A percentile compares a stretch with the other conserved stretches of the same genome.
Conservation (phyloP, 2,113 vertebrate genomes). For the Ictalurus furcatus region DNA sequence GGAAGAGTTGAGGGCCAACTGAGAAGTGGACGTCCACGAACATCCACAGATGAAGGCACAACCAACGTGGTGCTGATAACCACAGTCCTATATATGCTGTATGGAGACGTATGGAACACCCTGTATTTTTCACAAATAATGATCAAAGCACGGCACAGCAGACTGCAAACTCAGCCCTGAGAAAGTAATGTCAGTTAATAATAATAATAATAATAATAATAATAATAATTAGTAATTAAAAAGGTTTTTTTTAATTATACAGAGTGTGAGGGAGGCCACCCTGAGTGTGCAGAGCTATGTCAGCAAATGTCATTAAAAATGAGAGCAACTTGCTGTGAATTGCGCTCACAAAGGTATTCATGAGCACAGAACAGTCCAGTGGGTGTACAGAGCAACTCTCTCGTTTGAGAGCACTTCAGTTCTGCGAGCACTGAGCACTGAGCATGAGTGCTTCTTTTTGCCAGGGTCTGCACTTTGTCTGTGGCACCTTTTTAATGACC, state of each 20-base stretch:
- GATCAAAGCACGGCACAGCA: background rate
- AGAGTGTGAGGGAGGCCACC: background rate
- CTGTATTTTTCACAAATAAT: background rate
- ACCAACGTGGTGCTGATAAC: too few relatives aligned
- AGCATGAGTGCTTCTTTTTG: background rate
- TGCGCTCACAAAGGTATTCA: background rate
- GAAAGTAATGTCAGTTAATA: background rate
- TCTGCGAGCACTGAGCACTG: background rate
- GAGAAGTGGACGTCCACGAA: too few relatives aligned
- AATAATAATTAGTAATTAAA: too few relatives aligned
- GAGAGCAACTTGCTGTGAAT: background rate
- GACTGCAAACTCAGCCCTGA: background rate
- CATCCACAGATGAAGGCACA: too few relatives aligned
- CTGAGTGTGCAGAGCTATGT: background rate
- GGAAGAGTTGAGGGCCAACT: too few relatives aligned
- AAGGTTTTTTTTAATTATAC: background rate
- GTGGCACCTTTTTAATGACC: background rate
- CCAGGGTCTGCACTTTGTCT: background rate
- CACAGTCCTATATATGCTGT: too few relatives aligned
- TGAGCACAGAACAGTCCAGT: background rate
- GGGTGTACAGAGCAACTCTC: background rate
- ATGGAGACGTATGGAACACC: too few relatives aligned
- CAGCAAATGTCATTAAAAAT: background rate
- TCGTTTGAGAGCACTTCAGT: background rate
- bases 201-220: too few relatives aligned